Evolutionary conservation across 1,140 invertebrate genomes (phyloP), one percentile per base, ranked within the genome.

Genomic region (Nephila pilipes): DNA sequence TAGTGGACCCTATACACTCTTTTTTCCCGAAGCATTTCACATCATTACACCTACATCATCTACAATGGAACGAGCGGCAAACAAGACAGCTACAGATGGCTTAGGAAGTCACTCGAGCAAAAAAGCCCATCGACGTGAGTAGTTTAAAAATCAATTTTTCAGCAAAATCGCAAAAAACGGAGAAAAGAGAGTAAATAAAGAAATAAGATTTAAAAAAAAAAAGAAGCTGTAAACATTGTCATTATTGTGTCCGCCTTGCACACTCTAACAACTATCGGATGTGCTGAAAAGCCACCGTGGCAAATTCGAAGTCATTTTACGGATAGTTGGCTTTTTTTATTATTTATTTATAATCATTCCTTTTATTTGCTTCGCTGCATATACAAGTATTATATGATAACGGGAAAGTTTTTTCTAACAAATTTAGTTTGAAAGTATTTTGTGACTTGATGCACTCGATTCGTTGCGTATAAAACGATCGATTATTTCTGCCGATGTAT

Each of bases 221-320:
- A 60, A 85, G 36, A 25, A 85, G 29, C 32, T 29, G 29, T 75
- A 85, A 85, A 85, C 57, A 85, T 85, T 85, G 83, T 85, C 83
- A 85, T 85, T 85, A 85, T 58, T 85, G n/a, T 85, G 83, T 85
- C 36, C 29, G 8, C 16, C 55, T 58, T 32, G 22, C 46, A 22
- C 20, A 58, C 54, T 85, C 14, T 32, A 60, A 58, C 54, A 29
- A 55, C 55, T 32, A 32, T 58, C n/a, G 55, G 83, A 85, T 85
- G 83, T 36, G 29, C 83, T 2, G 83, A 58, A 85, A 85, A 85
- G 29, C 69, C 69, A 85, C 29, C 57, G 54, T 85, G 60, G 83
- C 54, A 85, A 85, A 85, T 57, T 60, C 2, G 29, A 57, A 85
- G 83, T 29, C 83, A 85, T 85, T 85, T 85, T 85, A 85, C 83